Conservation (phyloP, 2,797 vertebrate genomes). For the Poecilia velifera region DNA sequence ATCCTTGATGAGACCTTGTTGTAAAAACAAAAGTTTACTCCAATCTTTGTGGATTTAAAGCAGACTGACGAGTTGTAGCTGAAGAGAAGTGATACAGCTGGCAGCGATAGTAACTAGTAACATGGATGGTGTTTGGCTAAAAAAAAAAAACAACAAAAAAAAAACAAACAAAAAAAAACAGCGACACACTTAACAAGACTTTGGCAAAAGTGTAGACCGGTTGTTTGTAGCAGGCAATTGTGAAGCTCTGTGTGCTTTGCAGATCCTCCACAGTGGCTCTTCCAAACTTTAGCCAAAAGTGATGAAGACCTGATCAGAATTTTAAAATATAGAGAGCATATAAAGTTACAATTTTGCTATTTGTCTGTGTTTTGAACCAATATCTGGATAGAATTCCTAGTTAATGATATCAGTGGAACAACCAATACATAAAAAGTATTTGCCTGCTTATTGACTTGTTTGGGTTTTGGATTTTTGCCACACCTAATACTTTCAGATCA, state of each 20-base stretch:
- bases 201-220: neutral
- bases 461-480: neutral
- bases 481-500: neutral
- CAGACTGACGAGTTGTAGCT: neutral
- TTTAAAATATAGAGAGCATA: neutral
- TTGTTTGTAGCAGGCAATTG: neutral
- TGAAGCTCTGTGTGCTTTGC: neutral
- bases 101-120: neutral
- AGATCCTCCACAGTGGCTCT: neutral
- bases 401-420: neutral
- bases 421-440: neutral
- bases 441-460: neutral
- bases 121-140: neutral
- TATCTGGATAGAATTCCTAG: neutral
- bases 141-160: no score
- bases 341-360: neutral
- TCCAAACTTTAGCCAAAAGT: neutral
- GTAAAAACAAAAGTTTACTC: neutral
- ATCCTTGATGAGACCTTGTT: neutral
- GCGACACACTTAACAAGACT: neutral
- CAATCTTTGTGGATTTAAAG: neutral
- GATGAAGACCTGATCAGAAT: neutral
- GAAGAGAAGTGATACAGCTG: slow-evolving; percentile 7
- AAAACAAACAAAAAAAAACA: no score
- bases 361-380: neutral